Conservation (phyloP, 30 jellyfish, hydroid and myxozoan genomes). For the Aurelia sp. region DNA sequence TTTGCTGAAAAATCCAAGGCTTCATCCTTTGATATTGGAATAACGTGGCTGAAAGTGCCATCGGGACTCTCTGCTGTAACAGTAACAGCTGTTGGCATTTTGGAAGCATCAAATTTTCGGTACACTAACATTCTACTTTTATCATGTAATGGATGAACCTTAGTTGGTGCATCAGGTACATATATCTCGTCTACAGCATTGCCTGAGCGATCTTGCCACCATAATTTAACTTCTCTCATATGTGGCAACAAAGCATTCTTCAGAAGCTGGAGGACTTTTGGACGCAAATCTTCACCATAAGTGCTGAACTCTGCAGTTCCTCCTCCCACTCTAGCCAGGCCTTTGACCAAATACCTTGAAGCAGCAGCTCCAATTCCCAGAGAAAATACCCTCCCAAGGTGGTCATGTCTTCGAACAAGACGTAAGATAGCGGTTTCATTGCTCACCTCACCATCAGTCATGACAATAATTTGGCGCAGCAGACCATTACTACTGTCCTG, state of each 20-base stretch:
- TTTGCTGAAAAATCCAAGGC: neutral
- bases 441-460: slow-evolving; percentile 29
- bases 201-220: neutral
- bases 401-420: slow-evolving; percentile 4
- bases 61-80: neutral
- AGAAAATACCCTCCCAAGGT: neutral
- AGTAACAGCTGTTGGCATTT: neutral
- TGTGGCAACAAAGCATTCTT: neutral
- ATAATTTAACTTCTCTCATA: neutral
- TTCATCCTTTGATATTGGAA: neutral
- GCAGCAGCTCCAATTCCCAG: neutral
- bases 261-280: slow-evolving; percentile 8
- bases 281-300: slow-evolving; percentile 1
- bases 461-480: slow-evolving; percentile 2
- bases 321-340: slow-evolving; percentile 2
- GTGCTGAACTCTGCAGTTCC: neutral
- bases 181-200: neutral
- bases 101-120: neutral
- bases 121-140: neutral
- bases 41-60: neutral
- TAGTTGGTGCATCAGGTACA: neutral
- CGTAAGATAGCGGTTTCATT: neutral
- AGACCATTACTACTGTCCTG: neutral
- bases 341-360: neutral
- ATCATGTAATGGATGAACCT: neutral